These are phyloP conservation scores for Okamejei kenojei DNA, from an alignment of 2,797 vertebrate species.

Conservation along the genomic window DNA sequence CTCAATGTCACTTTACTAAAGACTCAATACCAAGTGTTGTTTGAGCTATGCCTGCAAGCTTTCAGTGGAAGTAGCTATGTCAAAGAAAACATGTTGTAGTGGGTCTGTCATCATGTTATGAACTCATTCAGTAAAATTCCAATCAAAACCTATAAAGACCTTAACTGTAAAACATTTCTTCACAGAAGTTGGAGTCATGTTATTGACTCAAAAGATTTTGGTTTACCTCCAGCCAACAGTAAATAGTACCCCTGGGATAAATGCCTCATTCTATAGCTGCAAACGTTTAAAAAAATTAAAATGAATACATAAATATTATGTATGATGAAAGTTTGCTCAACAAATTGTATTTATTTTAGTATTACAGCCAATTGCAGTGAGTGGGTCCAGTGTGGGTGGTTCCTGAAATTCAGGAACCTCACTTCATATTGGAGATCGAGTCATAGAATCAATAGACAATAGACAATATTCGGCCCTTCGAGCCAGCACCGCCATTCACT, in stretches of 20 bases:
- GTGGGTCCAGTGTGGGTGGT: not conserved
- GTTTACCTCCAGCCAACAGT: not conserved
- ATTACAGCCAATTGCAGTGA: not conserved
- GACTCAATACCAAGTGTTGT: too few relatives aligned
- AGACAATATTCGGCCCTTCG: too few relatives aligned
- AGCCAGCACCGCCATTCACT: too few relatives aligned
- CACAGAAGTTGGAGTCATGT: too few relatives aligned
- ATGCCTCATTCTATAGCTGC: not conserved
- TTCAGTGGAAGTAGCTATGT: not conserved
- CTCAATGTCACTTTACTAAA: too few relatives aligned
- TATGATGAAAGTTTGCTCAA: not conserved
- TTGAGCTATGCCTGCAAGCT: not conserved
- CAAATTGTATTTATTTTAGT: not conserved
- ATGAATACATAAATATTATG: not conserved
- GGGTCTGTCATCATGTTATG: not conserved
- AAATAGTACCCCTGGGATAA: not conserved
- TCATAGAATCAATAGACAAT: too few relatives aligned
- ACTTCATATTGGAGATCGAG: too few relatives aligned
- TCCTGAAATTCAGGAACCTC: too few relatives aligned
- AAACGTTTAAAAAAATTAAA: not conserved
- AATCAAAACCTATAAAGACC: not conserved
- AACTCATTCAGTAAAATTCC: not conserved
- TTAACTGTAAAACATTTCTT: too few relatives aligned
- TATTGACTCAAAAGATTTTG: not conserved
- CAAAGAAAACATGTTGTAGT: not conserved